phyloP scores from a whole-genome alignment of 37 sponge, comb jelly and placozoan genomes.

The Ianthella basta region DNA sequence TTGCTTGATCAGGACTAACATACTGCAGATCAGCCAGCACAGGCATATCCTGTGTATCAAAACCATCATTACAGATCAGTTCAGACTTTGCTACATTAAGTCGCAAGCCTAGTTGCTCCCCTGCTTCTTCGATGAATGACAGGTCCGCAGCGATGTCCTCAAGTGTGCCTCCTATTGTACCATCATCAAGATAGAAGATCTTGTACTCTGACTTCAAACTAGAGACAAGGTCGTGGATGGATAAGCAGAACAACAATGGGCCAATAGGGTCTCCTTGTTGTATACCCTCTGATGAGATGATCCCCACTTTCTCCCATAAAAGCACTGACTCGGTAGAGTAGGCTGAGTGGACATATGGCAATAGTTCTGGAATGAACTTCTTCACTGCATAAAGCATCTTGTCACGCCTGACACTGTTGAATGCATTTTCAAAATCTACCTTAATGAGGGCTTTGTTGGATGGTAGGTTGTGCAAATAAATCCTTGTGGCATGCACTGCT shows the following conservation, averaged over 20 bases:
- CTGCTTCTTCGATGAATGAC: neutral
- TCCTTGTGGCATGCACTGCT: neutral
- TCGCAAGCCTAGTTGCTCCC: constrained; percentile 27
- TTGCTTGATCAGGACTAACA: constrained; percentile 14
- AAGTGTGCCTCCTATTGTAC: constrained; percentile 37
- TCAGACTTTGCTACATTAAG: constrained; percentile 40
- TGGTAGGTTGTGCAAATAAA: constrained; percentile 1
- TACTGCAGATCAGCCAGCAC: neutral
- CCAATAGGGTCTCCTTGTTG: constrained; percentile 17
- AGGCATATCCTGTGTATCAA: neutral
- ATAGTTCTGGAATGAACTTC: constrained; percentile 4
- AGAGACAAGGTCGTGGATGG: neutral
- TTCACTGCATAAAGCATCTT: neutral
- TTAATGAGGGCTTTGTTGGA: neutral
- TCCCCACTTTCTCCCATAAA: neutral
- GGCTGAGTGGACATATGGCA: too few species aligned
- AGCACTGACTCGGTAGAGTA: neutral
- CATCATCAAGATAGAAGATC: constrained; percentile 33
- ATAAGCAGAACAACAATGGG: neutral
- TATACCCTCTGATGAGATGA: neutral
- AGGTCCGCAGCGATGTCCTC: constrained; percentile 32
- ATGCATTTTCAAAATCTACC: neutral
- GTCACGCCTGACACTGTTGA: constrained; percentile 3
- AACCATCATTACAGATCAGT: constrained; percentile 20
- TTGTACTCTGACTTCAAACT: constrained; percentile 41